Base-by-base conservation (phyloP, 2,888 invertebrate species). In the Diplolepis rosae region DNA sequence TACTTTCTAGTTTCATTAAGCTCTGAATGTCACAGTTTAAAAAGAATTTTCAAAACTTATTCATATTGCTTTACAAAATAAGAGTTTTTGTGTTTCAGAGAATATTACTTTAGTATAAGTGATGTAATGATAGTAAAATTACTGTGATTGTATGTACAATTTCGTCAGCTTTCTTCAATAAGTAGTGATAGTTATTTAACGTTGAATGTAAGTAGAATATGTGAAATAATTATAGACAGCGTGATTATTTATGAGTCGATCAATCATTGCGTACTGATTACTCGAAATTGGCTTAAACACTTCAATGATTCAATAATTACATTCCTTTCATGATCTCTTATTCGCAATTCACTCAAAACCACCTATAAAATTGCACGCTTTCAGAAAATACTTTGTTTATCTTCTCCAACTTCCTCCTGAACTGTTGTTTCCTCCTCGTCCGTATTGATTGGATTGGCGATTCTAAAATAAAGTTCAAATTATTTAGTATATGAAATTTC, bases 371-470 rank as follows among this genome's bases (percentile, higher is more conserved):
- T 68, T 68, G 51, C 68, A 68, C 52, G 61, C 61, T 11, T 45
- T 52, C 28, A 56, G 13, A 48, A 69, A 52, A 11, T 27, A 9
- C 51, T 13, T 18, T 30, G n/a, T 30, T 65, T 70, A 66, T 42
- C 30, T 65, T 66, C 66, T 35, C 54, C 66, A 52, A 42, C 11
- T 9, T 13, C 52, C 35, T 52, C 24, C 30, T 35, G 66, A 42
- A 35, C n/a, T 22, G 42, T 50, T 66, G 51, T 54, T 22, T 35
- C 68, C 70, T 18, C 76, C 71, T 15, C 71, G 78, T 18, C 83
- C 82, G 54, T 80, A 80, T 65, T 83, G 83, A 78, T 81, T 79
- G 24, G 77, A 70, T 6, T 80, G 79, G 54, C 84, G 81, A 75
- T 82, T 83, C 85, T 85, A 66, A 66, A 83, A 82, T 66, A 79